Base-by-base conservation (phyloP, 2,888 invertebrate genomes). In the Lycocerus yunnanus region DNA sequence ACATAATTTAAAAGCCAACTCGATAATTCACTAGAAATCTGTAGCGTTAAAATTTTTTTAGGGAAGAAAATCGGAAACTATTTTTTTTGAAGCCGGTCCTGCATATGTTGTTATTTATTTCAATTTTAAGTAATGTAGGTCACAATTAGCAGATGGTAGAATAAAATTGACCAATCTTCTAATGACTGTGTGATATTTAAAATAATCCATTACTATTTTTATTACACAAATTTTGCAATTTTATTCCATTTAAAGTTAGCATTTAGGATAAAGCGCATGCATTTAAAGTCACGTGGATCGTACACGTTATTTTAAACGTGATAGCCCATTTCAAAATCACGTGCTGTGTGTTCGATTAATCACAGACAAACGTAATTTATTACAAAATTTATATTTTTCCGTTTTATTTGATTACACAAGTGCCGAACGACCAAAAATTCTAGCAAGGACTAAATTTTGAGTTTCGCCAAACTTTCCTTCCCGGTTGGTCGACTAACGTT, bases 271-370 rank as follows among this genome's bases (percentile, higher is more conserved):
- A 60, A 14, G 60, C 60, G 60, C 60, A 60, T 60, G 60, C 67
- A 58, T 20, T 58, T 16, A 15, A 18, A n/a, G 81, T 87, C 87
- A 87, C 87, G 86, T 87, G 86, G 86, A 66, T 82, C 72, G 72
- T 82, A 85, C 87, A 86, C 87, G 87, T 85, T 86, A 86, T 83
- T 80, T 78, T 78, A 84, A 86, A 86, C 86, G 86, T 86, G 86
- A 86, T 83, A 82, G 80, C 77, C 72, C 76, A 73, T 71, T 72
- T 74, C 58, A 72, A 16, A 73, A 75, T 77, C 77, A 75, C 74
- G 77, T 77, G 77, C 68, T 67, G 27, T 65, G 43, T 58, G 74
- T 61, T 15, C 61, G 66, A 69, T 58, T 43, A n/a, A 66, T 66
- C 15, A 58, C 13, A 21, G 73, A 76, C 76, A 15, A 71, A 73